Evolutionary conservation across 1,140 invertebrate species (phyloP).

Genomic region (Eurosta solidaginis): DNA sequence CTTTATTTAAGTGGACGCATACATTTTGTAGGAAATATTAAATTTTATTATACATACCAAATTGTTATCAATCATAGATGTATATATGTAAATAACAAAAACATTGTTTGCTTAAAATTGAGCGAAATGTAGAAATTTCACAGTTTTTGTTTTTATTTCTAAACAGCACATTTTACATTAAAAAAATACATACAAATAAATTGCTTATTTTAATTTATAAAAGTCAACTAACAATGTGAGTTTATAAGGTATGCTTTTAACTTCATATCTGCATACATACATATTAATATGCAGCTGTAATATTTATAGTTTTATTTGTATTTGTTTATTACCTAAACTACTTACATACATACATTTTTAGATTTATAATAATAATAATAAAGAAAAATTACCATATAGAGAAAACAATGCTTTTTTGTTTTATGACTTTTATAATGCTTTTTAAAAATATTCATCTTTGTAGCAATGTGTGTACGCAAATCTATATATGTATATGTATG

Average conservation of each 20-base stretch:
- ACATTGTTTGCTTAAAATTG: too few species aligned
- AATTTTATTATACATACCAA: too few species aligned
- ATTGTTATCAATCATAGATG: too few species aligned
- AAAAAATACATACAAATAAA: neutral
- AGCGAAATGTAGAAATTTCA: too few species aligned
- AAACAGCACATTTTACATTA: neutral
- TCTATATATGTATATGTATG: too few species aligned
- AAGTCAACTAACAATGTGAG: neutral
- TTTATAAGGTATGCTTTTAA: neutral
- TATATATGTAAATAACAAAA: too few species aligned
- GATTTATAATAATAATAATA: neutral
- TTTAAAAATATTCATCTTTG: neutral
- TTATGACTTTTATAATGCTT: conserved; percentile 10
- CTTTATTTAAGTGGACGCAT: too few species aligned
- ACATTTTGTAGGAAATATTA: too few species aligned
- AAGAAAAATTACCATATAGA: neutral
- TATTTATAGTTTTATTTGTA: neutral
- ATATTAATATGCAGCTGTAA: too few species aligned
- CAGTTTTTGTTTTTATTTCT: neutral
- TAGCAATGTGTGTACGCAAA: neutral
- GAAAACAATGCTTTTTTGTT: neutral
- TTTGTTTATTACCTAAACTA: neutral
- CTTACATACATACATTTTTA: neutral
- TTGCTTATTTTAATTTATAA: neutral
- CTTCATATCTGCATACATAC: neutral